Evolutionary conservation across 2,113 vertebrate species (phyloP), one percentile per base, ranked within the genome.

Genomic region (Gobiocypris rarus): DNA sequence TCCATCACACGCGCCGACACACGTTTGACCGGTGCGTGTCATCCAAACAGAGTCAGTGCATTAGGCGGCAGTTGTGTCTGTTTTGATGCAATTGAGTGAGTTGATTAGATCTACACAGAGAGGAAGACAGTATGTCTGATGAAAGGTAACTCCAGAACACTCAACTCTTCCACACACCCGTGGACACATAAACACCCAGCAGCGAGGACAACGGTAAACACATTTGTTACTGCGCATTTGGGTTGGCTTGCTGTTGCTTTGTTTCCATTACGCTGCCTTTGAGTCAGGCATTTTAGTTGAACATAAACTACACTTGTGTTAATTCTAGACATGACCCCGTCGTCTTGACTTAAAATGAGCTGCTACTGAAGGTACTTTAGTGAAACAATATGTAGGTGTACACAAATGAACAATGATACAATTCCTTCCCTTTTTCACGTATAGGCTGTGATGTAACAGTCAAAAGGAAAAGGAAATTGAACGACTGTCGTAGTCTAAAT

Each of bases 81-180:
- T 85, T 87, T 83, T 85, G 85, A 87, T 87, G 70, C 54, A 67
- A 74, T n/a, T 85, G 73, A 85, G 80, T 81, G 81, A 85, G 59
- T 86, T 14, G 28, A 88, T 83, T 83, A 83, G 86, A 85, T 85
- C 84, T 61, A 43, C 4, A 14, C 14, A 8, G 45, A 15, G 54
- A 58, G 61, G 26, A 83, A 52, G 22, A 82, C 48, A 28, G 54
- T 28, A 10, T 28, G 58, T 4, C 26, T 34, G 11, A 48, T 54
- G n/a, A 74, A 77, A 83, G 84, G 38, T 63, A 48, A 83, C 81
- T 71, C 13, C 24, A 41, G 61, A 74, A 74, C 67, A 48, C 45
- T 78, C 67, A 81, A 59, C 79, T 81, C 79, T 81, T 11, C n/a
- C 38, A 38, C 28, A 54, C n/a, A 79, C 56, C 10, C 34, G 1